Conservation (phyloP, 2,113 vertebrate species). For the Thamnaconus septentrionalis region DNA sequence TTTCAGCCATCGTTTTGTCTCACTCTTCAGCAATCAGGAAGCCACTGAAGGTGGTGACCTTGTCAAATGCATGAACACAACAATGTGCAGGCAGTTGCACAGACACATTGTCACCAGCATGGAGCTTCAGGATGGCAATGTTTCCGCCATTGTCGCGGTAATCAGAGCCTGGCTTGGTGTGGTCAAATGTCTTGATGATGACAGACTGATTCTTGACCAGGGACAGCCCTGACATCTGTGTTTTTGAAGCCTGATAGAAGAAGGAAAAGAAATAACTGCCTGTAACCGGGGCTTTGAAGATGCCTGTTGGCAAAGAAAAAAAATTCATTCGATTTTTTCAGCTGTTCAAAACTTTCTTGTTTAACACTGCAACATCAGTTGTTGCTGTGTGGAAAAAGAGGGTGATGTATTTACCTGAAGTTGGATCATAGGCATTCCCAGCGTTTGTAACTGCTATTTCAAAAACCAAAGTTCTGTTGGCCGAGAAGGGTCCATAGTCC, state of each 20-base stretch:
- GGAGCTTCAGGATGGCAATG: background rate
- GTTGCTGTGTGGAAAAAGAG: background rate
- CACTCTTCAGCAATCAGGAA: background rate
- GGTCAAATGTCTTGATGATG: background rate
- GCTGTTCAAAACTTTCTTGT: too few species aligned
- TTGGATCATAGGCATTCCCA: background rate
- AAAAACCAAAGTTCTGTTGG: background rate
- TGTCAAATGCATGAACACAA: background rate
- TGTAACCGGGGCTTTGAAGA: background rate
- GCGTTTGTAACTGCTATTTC: background rate
- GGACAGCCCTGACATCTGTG: background rate
- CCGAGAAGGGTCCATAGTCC: background rate
- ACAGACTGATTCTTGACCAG: background rate
- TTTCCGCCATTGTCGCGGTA: background rate
- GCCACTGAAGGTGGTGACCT: background rate
- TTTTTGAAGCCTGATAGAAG: background rate
- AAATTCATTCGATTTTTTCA: too few species aligned
- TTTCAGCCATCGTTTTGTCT: too few species aligned
- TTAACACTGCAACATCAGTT: too few species aligned
- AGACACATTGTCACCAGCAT: background rate
- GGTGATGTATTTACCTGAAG: background rate
- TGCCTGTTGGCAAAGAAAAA: background rate
- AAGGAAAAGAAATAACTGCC: background rate
- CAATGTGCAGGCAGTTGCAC: background rate
- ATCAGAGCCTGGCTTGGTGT: background rate